Conservation (phyloP, 64 coral and sea anemone species). For the Dendronephthya gigantea region DNA sequence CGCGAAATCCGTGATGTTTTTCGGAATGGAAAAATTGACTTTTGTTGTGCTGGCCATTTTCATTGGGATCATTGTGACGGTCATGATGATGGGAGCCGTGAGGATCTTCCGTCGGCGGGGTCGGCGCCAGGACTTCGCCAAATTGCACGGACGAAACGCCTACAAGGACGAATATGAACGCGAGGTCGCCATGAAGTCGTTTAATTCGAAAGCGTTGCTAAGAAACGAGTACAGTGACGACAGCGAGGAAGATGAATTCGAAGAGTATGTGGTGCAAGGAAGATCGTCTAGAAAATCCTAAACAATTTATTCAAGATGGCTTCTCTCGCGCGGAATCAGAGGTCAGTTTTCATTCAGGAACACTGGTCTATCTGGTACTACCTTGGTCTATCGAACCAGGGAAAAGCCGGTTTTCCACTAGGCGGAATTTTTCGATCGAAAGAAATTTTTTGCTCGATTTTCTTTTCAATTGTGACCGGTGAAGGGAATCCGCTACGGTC, state of each 20-base stretch:
- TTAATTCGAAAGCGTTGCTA: constrained; percentile 88
- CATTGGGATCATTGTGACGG: constrained; percentile 30
- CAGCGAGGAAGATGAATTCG: constrained; percentile 89
- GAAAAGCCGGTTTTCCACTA: too few relatives aligned
- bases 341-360: too few relatives aligned
- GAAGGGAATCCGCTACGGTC: too few relatives aligned
- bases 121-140: constrained; percentile 39
- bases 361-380: too few relatives aligned
- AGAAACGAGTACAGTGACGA: constrained; percentile 94
- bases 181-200: constrained; percentile 65
- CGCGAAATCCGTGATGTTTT: not conserved
- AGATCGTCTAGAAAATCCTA: not conserved
- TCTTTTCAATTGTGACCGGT: too few relatives aligned
- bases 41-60: constrained; percentile 39
- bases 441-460: too few relatives aligned
- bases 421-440: too few relatives aligned
- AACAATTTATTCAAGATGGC: not conserved
- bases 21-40: constrained; percentile 20
- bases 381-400: too few relatives aligned
- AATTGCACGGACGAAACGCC: constrained; percentile 38
- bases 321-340: too few relatives aligned
- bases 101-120: constrained; percentile 52
- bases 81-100: constrained; percentile 35
- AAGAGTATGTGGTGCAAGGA: constrained; percentile 16
- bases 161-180: constrained; percentile 79